A percentile compares a stretch with the other conserved stretches of the same genome.
Evolutionary conservation across 53 echinoderm and acorn worm species (phyloP).

Genomic region (Stichopus horrens): DNA sequence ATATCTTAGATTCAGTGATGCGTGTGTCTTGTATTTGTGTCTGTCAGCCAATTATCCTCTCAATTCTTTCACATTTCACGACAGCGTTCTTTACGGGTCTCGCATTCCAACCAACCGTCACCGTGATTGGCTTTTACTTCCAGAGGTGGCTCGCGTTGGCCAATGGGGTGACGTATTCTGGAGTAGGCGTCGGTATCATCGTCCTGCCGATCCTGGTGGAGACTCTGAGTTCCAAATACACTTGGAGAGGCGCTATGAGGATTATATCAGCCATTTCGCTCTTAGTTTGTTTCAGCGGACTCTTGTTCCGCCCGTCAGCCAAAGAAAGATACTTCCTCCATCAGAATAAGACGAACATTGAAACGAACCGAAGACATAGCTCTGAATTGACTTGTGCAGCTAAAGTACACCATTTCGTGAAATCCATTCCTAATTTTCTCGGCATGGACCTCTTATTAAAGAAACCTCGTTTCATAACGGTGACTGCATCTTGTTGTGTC

Average conservation of each 20-base stretch:
- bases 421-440: not conserved
- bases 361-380: not conserved
- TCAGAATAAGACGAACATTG: not conserved
- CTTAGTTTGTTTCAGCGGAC: conserved; percentile 21
- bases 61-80: not conserved
- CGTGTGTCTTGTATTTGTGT: too few relatives aligned
- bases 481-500: conserved; percentile 9
- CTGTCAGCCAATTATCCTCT: too few relatives aligned
- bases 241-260: conserved; percentile 15
- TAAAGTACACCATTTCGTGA: not conserved
- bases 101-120: conserved; percentile 33
- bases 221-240: conserved; percentile 6
- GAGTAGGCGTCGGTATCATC: conserved; percentile 31
- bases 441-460: conserved; percentile 1
- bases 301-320: conserved; percentile 23
- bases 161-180: conserved; percentile 41
- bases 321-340: conserved; percentile 10
- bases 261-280: conserved; percentile 25
- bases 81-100: conserved; percentile 36
- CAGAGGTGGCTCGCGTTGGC: conserved; percentile 13
- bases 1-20: too few relatives aligned
- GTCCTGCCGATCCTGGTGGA: conserved; percentile 12
- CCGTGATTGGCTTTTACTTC: conserved; percentile 30
- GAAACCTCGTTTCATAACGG: not conserved
- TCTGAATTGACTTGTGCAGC: not conserved